phyloP scores from a whole-genome alignment of 2,113 vertebrate genomes.

The Anhinga rufa region DNA sequence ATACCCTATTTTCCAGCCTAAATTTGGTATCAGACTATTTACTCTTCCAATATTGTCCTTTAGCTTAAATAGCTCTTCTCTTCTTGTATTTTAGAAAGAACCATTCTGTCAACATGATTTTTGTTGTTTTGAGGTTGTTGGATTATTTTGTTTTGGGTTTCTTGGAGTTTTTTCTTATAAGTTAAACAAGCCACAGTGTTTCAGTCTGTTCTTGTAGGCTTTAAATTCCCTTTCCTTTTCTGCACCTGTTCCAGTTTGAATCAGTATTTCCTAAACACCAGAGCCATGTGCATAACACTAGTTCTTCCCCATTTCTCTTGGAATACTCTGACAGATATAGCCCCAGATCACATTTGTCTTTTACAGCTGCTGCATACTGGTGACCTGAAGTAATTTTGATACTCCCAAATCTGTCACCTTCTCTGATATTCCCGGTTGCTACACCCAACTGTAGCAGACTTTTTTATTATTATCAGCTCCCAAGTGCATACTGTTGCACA shows the following conservation, averaged over 20 bases:
- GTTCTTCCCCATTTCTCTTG: conserved; percentile 6
- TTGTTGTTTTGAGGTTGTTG: background rate
- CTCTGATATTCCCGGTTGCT: conserved; percentile 9
- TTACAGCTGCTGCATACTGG: conserved; percentile 1
- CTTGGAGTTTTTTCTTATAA: background rate
- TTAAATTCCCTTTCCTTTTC: background rate
- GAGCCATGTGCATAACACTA: background rate
- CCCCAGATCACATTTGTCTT: conserved; percentile 19
- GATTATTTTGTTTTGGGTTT: background rate
- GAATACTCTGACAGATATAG: background rate
- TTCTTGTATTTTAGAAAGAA: background rate
- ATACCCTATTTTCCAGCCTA: background rate
- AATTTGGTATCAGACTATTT: background rate
- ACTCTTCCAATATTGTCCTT: background rate
- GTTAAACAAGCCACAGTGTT: background rate
- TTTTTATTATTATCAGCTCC: background rate
- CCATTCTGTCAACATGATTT: background rate
- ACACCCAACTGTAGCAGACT: background rate
- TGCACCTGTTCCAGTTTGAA: conserved; percentile 9
- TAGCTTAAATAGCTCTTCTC: background rate
- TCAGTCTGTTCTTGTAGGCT: background rate
- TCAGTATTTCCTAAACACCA: conserved; percentile 1
- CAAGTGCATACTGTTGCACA: background rate
- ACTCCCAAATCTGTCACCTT: conserved; percentile 11
- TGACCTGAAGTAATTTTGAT: background rate